A percentile compares a stretch with the other conserved stretches of the same genome.
phyloP scores from a whole-genome alignment of 2,113 vertebrate genomes.

The Triplophysa tibetana region DNA sequence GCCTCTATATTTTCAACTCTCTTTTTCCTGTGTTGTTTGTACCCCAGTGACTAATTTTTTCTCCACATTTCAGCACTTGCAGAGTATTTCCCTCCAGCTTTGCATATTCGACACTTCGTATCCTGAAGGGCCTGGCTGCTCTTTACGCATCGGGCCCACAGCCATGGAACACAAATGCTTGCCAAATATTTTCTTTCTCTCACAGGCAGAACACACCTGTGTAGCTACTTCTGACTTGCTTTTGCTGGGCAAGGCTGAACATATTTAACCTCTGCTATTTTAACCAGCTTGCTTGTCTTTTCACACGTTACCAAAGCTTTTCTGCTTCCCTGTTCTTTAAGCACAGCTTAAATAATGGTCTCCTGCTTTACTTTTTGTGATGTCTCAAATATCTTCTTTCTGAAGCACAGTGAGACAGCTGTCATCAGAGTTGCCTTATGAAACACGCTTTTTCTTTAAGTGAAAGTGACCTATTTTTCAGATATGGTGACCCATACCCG shows the following conservation, averaged over 20 bases:
- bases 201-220: conserved; percentile 32
- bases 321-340: conserved; percentile 39
- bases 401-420: no score
- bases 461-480: no score
- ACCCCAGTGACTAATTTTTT: conserved; percentile 9
- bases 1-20: background rate
- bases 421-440: no score
- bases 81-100: background rate
- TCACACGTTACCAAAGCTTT: conserved; percentile 17
- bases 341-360: background rate
- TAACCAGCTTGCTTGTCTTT: conserved; percentile 21
- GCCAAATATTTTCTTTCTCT: background rate
- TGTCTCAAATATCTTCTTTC: background rate
- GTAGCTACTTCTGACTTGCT: conserved; percentile 22
- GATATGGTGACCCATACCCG: no score
- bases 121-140: conserved; percentile 6
- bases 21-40: background rate
- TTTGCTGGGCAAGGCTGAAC: conserved; percentile 30
- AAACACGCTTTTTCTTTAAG: background rate
- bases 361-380: background rate
- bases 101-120: conserved; percentile 21
- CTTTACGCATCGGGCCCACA: conserved; percentile 1
- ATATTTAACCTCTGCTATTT: conserved; percentile 31
- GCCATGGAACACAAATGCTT: conserved; percentile 5
- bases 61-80: background rate